phyloP scores from a whole-genome alignment of 2,797 vertebrate species.

The Avahi laniger region DNA sequence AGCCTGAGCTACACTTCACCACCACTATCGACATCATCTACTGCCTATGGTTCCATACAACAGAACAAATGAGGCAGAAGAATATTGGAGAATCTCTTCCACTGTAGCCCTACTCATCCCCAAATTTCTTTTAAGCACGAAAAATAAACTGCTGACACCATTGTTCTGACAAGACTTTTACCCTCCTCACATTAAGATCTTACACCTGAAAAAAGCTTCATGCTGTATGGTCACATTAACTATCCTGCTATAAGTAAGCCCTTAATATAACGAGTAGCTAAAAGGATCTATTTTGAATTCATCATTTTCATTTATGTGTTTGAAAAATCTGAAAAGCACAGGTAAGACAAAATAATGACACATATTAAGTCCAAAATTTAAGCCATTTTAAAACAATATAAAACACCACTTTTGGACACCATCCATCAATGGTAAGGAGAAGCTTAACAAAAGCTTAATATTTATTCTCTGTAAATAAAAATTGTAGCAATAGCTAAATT shows the following conservation, averaged over 20 bases:
- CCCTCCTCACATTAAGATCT: not conserved
- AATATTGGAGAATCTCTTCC: accelerated
- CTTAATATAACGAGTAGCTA: not conserved
- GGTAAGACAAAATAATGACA: not conserved
- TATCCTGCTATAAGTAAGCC: not conserved
- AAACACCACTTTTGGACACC: not conserved
- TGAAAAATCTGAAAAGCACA: conserved; percentile 28
- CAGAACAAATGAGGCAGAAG: not conserved
- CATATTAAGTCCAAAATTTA: not conserved
- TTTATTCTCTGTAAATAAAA: not conserved
- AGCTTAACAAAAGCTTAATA: not conserved
- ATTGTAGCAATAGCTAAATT: not conserved
- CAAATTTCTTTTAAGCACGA: not conserved
- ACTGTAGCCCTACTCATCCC: not conserved
- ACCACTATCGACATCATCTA: too few species aligned
- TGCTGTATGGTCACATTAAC: not conserved
- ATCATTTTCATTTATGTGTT: conserved; percentile 9
- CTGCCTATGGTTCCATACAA: not conserved
- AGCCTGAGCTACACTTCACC: not conserved
- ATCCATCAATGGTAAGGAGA: not conserved
- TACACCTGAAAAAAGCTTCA: not conserved
- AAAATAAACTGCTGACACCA: not conserved
- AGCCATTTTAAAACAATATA: not conserved
- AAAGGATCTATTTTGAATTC: conserved; percentile 1
- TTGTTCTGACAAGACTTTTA: not conserved